Conservation (phyloP, 2,888 invertebrate species). For the Nephrocerus scutellatus region DNA sequence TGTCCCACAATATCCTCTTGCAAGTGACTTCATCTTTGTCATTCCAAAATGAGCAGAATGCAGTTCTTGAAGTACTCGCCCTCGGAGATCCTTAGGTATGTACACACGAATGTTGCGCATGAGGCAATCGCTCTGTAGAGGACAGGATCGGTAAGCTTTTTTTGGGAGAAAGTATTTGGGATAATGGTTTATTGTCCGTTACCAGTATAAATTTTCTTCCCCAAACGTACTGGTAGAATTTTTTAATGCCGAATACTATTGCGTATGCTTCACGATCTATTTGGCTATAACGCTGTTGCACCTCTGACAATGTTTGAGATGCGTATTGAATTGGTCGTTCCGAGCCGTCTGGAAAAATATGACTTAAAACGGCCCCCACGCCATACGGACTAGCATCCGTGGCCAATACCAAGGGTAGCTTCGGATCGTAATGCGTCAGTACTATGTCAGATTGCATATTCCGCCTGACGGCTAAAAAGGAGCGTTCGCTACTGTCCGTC, state of each 20-base stretch:
- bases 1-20: too few species aligned
- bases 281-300: slow-evolving; percentile 29
- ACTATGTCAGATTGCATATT: slow-evolving; percentile 19
- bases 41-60: too few species aligned
- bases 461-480: slow-evolving; percentile 24
- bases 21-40: too few species aligned
- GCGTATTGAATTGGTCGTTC: slow-evolving; percentile 38
- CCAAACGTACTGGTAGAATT: slow-evolving; percentile 40
- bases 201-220: slow-evolving; percentile 29
- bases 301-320: slow-evolving; percentile 28
- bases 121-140: too few species aligned
- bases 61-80: too few species aligned
- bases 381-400: slow-evolving; percentile 25
- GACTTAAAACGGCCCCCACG: slow-evolving; percentile 32
- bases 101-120: too few species aligned
- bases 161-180: slow-evolving; percentile 21
- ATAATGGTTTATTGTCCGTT: slow-evolving; percentile 26
- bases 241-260: slow-evolving; percentile 35
- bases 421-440: slow-evolving; percentile 26
- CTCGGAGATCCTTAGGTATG: too few species aligned
- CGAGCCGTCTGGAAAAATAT: slow-evolving; percentile 30
- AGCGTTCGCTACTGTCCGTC: slow-evolving; percentile 20
- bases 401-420: slow-evolving; percentile 23
- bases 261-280: slow-evolving; percentile 31
- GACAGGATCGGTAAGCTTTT: slow-evolving; percentile 21